Conservation (phyloP, 2,113 vertebrate species). For the Cololabis saira region DNA sequence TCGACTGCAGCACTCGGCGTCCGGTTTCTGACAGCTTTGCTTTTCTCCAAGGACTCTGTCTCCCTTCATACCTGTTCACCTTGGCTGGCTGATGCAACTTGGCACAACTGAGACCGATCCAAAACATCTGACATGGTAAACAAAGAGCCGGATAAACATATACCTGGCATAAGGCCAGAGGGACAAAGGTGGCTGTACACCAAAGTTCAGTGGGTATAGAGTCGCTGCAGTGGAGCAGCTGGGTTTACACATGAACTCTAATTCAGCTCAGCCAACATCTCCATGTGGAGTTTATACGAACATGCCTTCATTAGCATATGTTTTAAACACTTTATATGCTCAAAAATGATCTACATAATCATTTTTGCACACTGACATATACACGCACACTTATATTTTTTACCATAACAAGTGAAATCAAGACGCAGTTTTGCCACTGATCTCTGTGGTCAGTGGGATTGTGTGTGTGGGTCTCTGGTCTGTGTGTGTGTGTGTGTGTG, state of each 20-base stretch:
- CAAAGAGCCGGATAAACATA: slow-evolving; percentile 64
- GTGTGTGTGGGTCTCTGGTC: too few species aligned
- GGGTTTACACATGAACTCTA: background rate
- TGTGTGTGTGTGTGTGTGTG: too few species aligned
- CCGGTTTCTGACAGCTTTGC: slow-evolving; percentile 70
- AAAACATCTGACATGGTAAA: slow-evolving; percentile 65
- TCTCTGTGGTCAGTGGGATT: too few species aligned
- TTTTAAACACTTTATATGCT: too few species aligned
- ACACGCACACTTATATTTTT: too few species aligned
- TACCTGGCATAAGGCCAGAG: slow-evolving; percentile 41
- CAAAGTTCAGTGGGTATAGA: slow-evolving; percentile 40
- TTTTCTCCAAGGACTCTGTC: slow-evolving; percentile 65
- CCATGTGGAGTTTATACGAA: background rate
- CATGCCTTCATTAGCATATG: background rate
- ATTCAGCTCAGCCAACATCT: background rate
- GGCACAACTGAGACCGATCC: slow-evolving; percentile 23
- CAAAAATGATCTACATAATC: too few species aligned
- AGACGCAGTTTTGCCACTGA: too few species aligned
- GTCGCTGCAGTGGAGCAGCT: slow-evolving; percentile 35
- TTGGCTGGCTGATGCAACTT: slow-evolving; percentile 41
- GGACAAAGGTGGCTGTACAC: slow-evolving; percentile 63
- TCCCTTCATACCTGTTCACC: slow-evolving; percentile 61
- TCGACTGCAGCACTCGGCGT: slow-evolving; percentile 54
- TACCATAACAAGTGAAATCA: too few species aligned
- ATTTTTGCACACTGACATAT: too few species aligned